A percentile compares a stretch with the other conserved stretches of the same genome.
Evolutionary conservation across 2,797 vertebrate species (phyloP).

Genomic region (Eurystomus glaucurus): DNA sequence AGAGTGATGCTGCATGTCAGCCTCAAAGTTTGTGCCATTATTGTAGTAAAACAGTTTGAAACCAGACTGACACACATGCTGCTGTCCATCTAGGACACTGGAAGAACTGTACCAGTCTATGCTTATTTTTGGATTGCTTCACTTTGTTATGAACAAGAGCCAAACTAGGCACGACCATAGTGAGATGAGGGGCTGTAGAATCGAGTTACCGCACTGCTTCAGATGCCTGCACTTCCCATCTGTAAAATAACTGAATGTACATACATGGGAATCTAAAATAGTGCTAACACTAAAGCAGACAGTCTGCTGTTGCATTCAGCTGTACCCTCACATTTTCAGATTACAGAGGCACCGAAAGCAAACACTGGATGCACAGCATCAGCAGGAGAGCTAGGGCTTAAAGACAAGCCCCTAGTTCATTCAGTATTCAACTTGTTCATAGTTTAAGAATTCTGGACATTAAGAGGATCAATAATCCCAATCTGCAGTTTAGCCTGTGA

Average conservation of each 20-base stretch:
- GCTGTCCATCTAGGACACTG: not conserved
- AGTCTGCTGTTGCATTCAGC: constrained; percentile 15
- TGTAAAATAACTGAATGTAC: not conserved
- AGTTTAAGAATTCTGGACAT: not conserved
- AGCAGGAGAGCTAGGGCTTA: not conserved
- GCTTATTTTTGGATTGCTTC: constrained; percentile 11
- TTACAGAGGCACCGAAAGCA: not conserved
- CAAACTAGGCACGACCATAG: not conserved
- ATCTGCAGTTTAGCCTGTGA: not conserved
- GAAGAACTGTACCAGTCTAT: not conserved
- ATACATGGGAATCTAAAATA: not conserved
- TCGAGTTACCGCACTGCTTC: not conserved
- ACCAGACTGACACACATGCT: not conserved
- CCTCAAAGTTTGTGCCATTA: not conserved
- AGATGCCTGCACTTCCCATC: not conserved
- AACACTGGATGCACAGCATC: not conserved
- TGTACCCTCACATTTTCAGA: constrained; percentile 13
- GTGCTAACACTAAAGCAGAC: not conserved
- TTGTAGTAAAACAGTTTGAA: not conserved
- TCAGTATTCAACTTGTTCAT: not conserved
- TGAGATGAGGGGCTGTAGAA: not conserved
- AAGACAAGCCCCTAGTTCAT: not conserved
- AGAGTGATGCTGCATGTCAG: not conserved
- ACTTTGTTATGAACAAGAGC: not conserved
- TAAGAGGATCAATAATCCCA: not conserved